Conservation (phyloP, 2,113 vertebrate species). For the Hippolais icterina region DNA sequence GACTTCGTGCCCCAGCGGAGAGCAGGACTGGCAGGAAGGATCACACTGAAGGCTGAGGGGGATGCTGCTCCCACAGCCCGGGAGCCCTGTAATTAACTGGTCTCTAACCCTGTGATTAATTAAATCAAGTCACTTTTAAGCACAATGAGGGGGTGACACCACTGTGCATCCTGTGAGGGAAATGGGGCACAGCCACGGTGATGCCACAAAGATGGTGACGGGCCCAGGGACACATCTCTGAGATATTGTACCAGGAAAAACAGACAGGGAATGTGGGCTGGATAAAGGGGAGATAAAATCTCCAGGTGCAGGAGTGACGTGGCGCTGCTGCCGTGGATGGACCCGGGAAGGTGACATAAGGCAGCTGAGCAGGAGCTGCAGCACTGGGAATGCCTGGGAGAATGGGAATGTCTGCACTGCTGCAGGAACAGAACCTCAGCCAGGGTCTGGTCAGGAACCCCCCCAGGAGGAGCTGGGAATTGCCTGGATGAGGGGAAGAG, state of each 20-base stretch:
- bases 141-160: too few species aligned
- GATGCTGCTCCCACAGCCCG: neutral
- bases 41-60: neutral
- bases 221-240: neutral
- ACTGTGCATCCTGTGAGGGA: neutral
- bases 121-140: neutral
- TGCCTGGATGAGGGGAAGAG: neutral
- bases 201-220: neutral
- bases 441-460: too few species aligned
- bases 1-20: rapidly evolving
- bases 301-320: too few species aligned
- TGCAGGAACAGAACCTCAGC: neutral
- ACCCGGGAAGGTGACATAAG: rapidly evolving
- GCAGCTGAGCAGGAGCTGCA: neutral
- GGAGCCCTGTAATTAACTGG: neutral
- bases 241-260: neutral
- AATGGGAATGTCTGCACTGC: too few species aligned
- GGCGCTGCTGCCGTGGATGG: neutral
- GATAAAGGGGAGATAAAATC: neutral
- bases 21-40: rapidly evolving
- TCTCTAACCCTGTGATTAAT: neutral
- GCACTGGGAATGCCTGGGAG: neutral
- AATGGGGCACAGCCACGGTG: neutral
- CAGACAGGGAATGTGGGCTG: neutral
- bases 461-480: neutral